Evolutionary conservation across 1,140 invertebrate genomes (phyloP).

Genomic region (Idris sp.): DNA sequence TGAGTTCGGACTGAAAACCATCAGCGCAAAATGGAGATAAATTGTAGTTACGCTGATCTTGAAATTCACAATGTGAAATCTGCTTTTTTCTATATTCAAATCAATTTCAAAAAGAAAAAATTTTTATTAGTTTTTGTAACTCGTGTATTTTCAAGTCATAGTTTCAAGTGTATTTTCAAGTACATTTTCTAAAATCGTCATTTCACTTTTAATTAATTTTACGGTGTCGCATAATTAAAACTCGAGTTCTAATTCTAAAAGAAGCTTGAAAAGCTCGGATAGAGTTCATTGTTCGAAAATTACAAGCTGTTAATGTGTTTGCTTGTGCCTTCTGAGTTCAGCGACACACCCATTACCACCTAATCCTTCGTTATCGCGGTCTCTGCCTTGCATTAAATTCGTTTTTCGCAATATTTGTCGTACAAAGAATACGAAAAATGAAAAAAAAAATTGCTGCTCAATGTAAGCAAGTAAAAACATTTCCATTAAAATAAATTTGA

Average conservation of each 20-base stretch:
- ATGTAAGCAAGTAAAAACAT: no score
- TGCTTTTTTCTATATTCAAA: no score
- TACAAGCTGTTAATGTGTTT: slow-evolving; percentile 38
- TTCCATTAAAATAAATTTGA: no score
- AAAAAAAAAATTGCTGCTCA: no score
- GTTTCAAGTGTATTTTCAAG: no score
- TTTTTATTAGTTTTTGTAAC: no score
- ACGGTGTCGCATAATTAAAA: slow-evolving; percentile 5
- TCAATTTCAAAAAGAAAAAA: no score
- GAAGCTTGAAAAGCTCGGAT: slow-evolving; percentile 16
- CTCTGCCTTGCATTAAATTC: slow-evolving; percentile 13
- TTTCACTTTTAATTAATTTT: no score
- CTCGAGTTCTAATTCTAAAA: slow-evolving; percentile 8
- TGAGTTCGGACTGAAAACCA: slow-evolving; percentile 6
- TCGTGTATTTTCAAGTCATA: no score
- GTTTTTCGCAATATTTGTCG: slow-evolving; percentile 17
- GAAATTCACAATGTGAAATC: slow-evolving; percentile 1
- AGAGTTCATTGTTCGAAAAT: slow-evolving; percentile 37
- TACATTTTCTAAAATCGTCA: no score
- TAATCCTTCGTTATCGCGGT: slow-evolving; percentile 33
- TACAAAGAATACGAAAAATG: no score
- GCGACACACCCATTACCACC: slow-evolving; percentile 18
- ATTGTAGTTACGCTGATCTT: slow-evolving; percentile 17
- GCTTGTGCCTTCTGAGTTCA: slow-evolving; percentile 6
- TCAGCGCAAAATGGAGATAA: slow-evolving; percentile 23